Percentiles rank a stretch among this genome's conserved stretches.
Evolutionary conservation across 1,140 invertebrate species (phyloP).

Genomic region (Drosophila lacteicornis): DNA sequence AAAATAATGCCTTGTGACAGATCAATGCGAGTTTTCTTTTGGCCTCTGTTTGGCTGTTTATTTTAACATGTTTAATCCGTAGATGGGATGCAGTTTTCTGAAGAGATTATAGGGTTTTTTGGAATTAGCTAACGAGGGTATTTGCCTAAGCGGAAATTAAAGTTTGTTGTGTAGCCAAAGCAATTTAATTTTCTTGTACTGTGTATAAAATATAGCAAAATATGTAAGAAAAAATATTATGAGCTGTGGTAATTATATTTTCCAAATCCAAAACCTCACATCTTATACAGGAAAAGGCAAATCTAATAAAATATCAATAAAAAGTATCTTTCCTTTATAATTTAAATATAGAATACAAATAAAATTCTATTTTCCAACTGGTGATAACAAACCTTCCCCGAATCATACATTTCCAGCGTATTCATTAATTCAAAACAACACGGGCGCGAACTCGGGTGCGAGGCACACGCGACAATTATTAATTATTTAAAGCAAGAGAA

Average conservation of each 20-base stretch:
- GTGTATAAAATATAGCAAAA: too few relatives aligned
- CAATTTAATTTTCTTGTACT: too few relatives aligned
- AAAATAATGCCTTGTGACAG: slow-evolving; percentile 63
- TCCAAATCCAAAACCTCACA: too few relatives aligned
- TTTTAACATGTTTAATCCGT: slow-evolving; percentile 9
- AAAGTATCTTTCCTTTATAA: too few relatives aligned
- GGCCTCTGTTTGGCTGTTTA: neutral
- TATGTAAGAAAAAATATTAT: too few relatives aligned
- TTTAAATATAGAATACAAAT: neutral
- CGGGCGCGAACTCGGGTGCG: slow-evolving; percentile 50
- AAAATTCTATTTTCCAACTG: neutral
- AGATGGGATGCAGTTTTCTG: slow-evolving; percentile 5
- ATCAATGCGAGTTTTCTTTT: slow-evolving; percentile 44
- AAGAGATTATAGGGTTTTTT: slow-evolving; percentile 9
- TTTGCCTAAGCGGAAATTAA: slow-evolving; percentile 11
- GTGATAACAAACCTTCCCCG: neutral
- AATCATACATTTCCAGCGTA: slow-evolving; percentile 5
- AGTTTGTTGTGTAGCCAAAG: too few relatives aligned
- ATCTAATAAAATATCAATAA: neutral
- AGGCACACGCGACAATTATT: slow-evolving; percentile 73
- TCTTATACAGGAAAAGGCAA: neutral
- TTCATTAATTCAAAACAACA: slow-evolving; percentile 59
- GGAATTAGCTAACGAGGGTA: neutral
- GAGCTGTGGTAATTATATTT: too few relatives aligned
- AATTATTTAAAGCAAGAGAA: slow-evolving; percentile 60